These are phyloP conservation scores for Desoria tigrina DNA, from an alignment of 2,888 invertebrate species.

Conservation along the genomic window DNA sequence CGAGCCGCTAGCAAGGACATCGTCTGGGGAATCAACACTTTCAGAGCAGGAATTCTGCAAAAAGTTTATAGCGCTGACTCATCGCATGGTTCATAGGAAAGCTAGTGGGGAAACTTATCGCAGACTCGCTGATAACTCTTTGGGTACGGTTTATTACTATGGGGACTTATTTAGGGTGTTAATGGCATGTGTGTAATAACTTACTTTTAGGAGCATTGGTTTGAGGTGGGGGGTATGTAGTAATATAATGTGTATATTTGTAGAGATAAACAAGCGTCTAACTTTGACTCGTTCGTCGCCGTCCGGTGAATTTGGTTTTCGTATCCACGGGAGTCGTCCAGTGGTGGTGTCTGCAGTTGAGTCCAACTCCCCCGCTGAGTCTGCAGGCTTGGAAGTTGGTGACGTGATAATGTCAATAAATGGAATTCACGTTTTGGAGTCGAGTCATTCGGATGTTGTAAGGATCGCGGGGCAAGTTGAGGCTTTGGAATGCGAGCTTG, in stretches of 20 bases:
- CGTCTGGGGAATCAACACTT: conserved; percentile 65
- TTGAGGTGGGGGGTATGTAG: not conserved
- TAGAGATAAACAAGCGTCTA: conserved; percentile 29
- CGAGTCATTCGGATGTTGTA: conserved; percentile 90
- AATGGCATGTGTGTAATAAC: no score
- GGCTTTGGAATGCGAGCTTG: conserved; percentile 82
- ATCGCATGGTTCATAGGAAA: conserved; percentile 84
- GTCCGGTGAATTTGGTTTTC: conserved; percentile 78
- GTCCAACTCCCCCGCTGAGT: conserved; percentile 89
- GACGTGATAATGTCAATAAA: conserved; percentile 92
- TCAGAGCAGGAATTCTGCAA: conserved; percentile 84
- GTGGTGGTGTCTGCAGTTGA: conserved; percentile 96
- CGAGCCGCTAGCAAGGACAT: conserved; percentile 55
- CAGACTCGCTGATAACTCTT: conserved; percentile 62
- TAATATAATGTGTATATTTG: not conserved
- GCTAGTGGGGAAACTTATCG: conserved; percentile 88
- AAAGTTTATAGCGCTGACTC: conserved; percentile 81
- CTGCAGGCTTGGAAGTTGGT: conserved; percentile 87
- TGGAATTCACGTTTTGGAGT: conserved; percentile 84
- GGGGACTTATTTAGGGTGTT: conserved; percentile 67
- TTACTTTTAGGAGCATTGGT: not conserved
- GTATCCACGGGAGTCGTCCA: conserved; percentile 92
- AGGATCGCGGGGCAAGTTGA: conserved; percentile 76
- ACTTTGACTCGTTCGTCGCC: conserved; percentile 12
- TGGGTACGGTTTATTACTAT: conserved; percentile 69